Conservation (phyloP, 2,888 invertebrate species). For the Luffia ferchaultella region DNA sequence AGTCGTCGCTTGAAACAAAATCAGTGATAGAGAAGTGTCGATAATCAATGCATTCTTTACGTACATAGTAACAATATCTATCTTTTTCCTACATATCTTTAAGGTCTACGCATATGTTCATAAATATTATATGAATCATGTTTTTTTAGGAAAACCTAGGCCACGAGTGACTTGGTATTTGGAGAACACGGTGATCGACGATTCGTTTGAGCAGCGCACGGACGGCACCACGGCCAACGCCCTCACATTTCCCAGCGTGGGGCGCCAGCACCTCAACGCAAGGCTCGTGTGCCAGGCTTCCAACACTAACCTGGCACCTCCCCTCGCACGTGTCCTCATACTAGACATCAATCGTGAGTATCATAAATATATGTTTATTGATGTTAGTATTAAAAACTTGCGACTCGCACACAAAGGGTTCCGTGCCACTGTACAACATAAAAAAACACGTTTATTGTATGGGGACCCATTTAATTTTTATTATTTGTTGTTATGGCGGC, state of each 20-base stretch:
- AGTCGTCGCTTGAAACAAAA: no score
- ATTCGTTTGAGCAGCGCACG: conserved; percentile 75
- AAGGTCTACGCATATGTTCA: no score
- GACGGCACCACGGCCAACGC: conserved; percentile 81
- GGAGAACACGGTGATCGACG: conserved; percentile 85
- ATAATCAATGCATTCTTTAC: no score
- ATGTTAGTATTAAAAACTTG: neutral
- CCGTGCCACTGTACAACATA: no score
- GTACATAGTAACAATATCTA: no score
- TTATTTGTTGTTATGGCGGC: no score
- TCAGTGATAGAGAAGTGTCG: no score
- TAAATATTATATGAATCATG: no score
- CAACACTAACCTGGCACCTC: conserved; percentile 83
- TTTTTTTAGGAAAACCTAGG: conserved; percentile 72
- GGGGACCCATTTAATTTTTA: no score
- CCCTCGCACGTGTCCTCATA: conserved; percentile 80
- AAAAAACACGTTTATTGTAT: no score
- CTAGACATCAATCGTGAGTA: conserved; percentile 88
- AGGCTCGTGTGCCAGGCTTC: conserved; percentile 87
- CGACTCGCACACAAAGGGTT: no score
- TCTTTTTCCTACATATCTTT: no score
- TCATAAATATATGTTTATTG: neutral
- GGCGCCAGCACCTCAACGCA: conserved; percentile 83
- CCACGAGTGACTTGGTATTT: conserved; percentile 86
- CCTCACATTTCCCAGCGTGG: conserved; percentile 80